These are phyloP conservation scores for Hirtodrosophila confusa DNA, from an alignment of 2,888 invertebrate species.

Conservation along the genomic window DNA sequence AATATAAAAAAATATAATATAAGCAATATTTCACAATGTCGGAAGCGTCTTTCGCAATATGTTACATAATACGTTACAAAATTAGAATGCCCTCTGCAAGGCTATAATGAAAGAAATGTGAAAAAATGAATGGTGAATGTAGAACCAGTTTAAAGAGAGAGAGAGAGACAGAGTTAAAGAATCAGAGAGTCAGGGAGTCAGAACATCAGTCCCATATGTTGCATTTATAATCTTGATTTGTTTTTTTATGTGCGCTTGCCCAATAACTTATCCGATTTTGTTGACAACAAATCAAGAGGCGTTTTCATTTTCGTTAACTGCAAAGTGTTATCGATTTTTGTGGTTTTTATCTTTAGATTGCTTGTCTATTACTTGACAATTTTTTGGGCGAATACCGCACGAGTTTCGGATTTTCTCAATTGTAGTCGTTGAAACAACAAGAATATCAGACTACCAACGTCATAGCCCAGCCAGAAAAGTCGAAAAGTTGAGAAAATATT, in stretches of 20 bases:
- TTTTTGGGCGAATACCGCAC: slow-evolving; percentile 5
- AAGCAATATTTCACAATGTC: no score
- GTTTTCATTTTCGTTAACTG: slow-evolving; percentile 9
- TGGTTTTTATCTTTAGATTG: slow-evolving; percentile 15
- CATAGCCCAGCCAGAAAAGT: slow-evolving; percentile 40
- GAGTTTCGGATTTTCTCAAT: slow-evolving; percentile 24
- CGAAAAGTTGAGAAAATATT: slow-evolving; percentile 43
- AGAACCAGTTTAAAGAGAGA: slow-evolving; percentile 47
- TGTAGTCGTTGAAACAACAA: slow-evolving; percentile 13
- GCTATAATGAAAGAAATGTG: slow-evolving; percentile 28
- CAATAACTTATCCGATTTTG: slow-evolving; percentile 2
- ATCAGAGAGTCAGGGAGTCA: slow-evolving; percentile 7
- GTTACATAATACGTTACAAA: no score
- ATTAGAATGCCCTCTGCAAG: no score
- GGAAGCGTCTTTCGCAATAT: no score
- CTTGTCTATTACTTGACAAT: slow-evolving; percentile 37
- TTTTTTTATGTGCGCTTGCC: slow-evolving; percentile 28
- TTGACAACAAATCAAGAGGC: slow-evolving; percentile 22
- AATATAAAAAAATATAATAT: no score
- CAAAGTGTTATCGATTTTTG: slow-evolving; percentile 2
- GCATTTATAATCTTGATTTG: slow-evolving; percentile 59
- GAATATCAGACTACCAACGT: slow-evolving; percentile 24
- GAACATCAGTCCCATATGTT: slow-evolving; percentile 48
- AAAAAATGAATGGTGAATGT: slow-evolving; percentile 50
- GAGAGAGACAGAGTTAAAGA: slow-evolving; percentile 1